Evolutionary conservation across 1,140 invertebrate species (phyloP), one percentile per base, ranked within the genome.

Genomic region (Aphelinus atriplicis): DNA sequence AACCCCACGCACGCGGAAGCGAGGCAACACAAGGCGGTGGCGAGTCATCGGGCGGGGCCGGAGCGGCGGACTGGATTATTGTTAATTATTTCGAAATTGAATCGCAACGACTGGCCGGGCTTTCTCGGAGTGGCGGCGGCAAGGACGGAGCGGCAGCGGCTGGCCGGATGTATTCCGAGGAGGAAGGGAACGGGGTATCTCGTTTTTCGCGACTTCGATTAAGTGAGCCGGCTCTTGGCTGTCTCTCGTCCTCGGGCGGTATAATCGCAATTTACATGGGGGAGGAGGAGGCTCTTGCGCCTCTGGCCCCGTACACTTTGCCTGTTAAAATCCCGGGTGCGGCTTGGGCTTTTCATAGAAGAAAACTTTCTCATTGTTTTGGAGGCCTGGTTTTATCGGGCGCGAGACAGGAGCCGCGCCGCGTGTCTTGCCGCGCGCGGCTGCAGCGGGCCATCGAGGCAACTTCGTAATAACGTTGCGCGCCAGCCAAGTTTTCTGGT

Each of bases 21-120:
- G 42, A 7, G 58, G 61, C 6, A 10, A 48, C 58, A 46, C 50
- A 63, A 61, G 48, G 3, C 50, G n/a, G n/a, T 7, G 4, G 26
- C 45, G 58, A 1, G 5, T 45, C 58, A 60, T 43, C 58, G 58
- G 58, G 48, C 50, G 50, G n/a, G 26, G 64, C 2, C 9, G 1
- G 3, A 48, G 58, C 42, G 61, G 3, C 3, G 3, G 48, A 43
- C 50, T 2, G 67, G 67, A 67, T 73, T 73, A 66, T 73, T 73
- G 56, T 56, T 46, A 73, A 73, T 66, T 73, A 67, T 66, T 66
- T 10, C 51, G 63, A 73, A 72, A 72, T 72, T 72, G 53, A 65
- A 72, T 72, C 65, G 64, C 58, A 72, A 65, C 55, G 43, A 58
- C 45, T 58, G 26, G 26, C 9, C 45, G 67, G 56, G 5, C 50